Evolutionary conservation across 2,113 vertebrate species (phyloP).

Genomic region (Balaeniceps rex): DNA sequence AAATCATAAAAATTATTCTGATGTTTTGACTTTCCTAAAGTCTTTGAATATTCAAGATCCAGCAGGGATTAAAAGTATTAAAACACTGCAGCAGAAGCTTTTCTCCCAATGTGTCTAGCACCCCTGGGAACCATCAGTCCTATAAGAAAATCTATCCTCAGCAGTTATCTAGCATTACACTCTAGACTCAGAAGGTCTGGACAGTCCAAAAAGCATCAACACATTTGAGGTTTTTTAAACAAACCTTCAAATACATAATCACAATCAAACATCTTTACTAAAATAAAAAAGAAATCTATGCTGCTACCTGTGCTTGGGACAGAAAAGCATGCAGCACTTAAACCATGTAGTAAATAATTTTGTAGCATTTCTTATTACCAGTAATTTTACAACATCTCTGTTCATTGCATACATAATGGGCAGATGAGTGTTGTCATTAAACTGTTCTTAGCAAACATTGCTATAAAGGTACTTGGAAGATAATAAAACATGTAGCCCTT

Average conservation of each 20-base stretch:
- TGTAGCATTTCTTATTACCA: conserved; percentile 51
- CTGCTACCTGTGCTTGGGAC: not conserved
- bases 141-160: not conserved
- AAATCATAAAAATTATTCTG: not conserved
- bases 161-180: not conserved
- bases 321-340: not conserved
- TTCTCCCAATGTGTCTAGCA: not conserved
- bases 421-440: conserved; percentile 60
- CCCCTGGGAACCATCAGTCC: not conserved
- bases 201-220: not conserved
- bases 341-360: not conserved
- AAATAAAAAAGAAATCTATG: not conserved
- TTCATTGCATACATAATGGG: conserved; percentile 52
- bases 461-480: conserved; percentile 4
- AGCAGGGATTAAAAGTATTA: not conserved
- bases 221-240: not conserved
- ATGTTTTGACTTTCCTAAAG: not conserved
- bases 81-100: not conserved
- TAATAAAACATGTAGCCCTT: not conserved
- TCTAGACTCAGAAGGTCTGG: not conserved
- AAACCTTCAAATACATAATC: not conserved
- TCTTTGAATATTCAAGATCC: not conserved
- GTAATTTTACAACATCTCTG: conserved; percentile 51
- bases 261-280: not conserved
- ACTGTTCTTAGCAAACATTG: conserved; percentile 44